phyloP scores from a whole-genome alignment of 23 tunicate genomes.

The Botrylloides violaceus region DNA sequence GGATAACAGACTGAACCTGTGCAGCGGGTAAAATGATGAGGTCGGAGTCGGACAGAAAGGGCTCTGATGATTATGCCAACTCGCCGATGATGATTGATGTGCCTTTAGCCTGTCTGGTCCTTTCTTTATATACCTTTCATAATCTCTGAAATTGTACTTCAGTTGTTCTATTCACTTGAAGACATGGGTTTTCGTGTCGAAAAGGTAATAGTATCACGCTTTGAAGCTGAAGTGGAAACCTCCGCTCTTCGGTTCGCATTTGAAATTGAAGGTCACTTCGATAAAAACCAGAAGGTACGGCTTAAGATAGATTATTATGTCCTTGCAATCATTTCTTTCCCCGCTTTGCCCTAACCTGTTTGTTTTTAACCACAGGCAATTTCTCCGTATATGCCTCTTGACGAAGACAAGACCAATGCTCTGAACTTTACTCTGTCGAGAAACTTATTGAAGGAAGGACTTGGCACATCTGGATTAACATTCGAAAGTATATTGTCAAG shows the following conservation, averaged over 20 bases:
- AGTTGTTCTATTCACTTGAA: slow-evolving; percentile 4
- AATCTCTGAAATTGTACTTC: not conserved
- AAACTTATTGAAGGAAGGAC: not conserved
- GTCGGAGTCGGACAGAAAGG: too few species aligned
- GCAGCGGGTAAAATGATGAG: too few species aligned
- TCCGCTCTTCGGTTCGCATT: slow-evolving; percentile 16
- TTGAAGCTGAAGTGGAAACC: not conserved
- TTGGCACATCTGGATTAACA: not conserved
- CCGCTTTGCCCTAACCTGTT: not conserved
- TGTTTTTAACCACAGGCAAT: slow-evolving; percentile 20
- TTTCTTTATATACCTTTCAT: not conserved
- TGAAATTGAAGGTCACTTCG: slow-evolving; percentile 21
- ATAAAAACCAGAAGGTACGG: slow-evolving; percentile 24
- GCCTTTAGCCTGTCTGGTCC: too few species aligned
- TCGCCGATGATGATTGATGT: too few species aligned
- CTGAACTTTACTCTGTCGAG: not conserved
- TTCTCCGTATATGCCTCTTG: slow-evolving; percentile 43
- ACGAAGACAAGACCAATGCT: not conserved
- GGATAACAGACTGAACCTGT: too few species aligned
- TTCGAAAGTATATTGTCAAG: slow-evolving; percentile 14
- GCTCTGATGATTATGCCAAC: too few species aligned
- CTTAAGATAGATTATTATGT: not conserved
- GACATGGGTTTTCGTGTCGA: not conserved
- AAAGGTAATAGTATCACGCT: not conserved
- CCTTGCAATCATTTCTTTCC: not conserved